These are phyloP conservation scores for Hylyphantes graminicola DNA, from an alignment of 1,140 invertebrate genomes.

Conservation along the genomic window DNA sequence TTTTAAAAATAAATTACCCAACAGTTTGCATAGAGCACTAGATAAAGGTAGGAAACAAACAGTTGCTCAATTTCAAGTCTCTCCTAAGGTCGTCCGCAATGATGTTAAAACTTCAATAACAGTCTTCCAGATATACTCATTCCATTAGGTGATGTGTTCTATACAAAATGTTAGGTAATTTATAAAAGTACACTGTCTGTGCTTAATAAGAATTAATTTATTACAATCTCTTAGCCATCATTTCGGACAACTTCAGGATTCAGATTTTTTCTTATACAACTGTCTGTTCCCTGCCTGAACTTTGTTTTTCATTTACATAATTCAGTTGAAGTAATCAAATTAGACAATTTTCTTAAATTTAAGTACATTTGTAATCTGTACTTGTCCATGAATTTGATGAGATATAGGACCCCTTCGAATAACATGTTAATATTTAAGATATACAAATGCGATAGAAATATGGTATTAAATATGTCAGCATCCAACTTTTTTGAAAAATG, in stretches of 20 bases:
- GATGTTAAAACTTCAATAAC: constrained; percentile 19
- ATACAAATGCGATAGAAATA: background rate
- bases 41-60: constrained; percentile 29
- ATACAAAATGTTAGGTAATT: constrained; percentile 27
- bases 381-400: too few relatives aligned
- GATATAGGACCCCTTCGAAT: too few relatives aligned
- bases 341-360: background rate
- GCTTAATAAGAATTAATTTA: constrained; percentile 6
- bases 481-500: background rate
- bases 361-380: background rate
- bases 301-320: background rate
- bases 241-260: constrained; percentile 29
- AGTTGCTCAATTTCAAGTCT: constrained; percentile 27
- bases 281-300: constrained; percentile 25
- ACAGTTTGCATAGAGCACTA: constrained; percentile 1
- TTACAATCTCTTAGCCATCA: background rate
- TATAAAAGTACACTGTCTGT: background rate
- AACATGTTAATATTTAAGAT: too few relatives aligned
- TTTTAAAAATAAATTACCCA: constrained; percentile 4
- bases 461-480: background rate
- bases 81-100: constrained; percentile 21
- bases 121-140: background rate
- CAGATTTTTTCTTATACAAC: constrained; percentile 1
- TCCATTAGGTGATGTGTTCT: constrained; percentile 7
- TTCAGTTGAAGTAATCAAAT: background rate